Conservation (phyloP, 2,797 vertebrate genomes). For the Chiloscyllium punctatum region DNA sequence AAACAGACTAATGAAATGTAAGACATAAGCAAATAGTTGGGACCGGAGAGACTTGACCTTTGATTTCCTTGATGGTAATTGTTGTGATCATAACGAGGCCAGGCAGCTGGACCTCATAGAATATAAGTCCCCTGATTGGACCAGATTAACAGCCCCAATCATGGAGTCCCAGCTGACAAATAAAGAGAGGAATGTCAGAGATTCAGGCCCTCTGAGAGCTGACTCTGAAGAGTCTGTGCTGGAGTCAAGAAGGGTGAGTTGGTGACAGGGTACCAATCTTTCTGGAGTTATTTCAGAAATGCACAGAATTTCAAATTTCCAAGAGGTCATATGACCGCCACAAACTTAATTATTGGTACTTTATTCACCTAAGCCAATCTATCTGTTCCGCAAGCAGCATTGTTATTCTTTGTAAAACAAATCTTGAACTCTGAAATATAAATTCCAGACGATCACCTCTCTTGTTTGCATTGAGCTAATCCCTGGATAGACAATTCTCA, state of each 20-base stretch:
- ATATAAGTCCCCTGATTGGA: too few species aligned
- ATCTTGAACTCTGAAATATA: background rate
- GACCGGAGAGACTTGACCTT: background rate
- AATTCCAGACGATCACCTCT: background rate
- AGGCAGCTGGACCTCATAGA: too few species aligned
- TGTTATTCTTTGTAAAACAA: background rate
- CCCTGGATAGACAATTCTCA: background rate
- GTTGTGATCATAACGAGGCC: too few species aligned
- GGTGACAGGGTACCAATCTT: too few species aligned
- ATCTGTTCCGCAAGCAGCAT: background rate
- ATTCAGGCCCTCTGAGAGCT: too few species aligned
- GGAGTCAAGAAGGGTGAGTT: too few species aligned
- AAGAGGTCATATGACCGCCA: background rate
- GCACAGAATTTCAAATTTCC: background rate
- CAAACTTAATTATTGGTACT: background rate
- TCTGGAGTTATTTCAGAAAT: background rate
- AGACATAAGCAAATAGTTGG: background rate
- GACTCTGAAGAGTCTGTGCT: too few species aligned
- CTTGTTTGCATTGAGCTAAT: background rate
- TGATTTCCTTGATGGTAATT: background rate
- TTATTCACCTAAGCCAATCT: background rate
- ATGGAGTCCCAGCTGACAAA: too few species aligned
- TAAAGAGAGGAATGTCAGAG: too few species aligned
- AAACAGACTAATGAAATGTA: background rate
- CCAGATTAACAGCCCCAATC: too few species aligned